These are phyloP conservation scores for Ceratotherium simum DNA, from an alignment of 2,113 vertebrate species.

Conservation along the genomic window DNA sequence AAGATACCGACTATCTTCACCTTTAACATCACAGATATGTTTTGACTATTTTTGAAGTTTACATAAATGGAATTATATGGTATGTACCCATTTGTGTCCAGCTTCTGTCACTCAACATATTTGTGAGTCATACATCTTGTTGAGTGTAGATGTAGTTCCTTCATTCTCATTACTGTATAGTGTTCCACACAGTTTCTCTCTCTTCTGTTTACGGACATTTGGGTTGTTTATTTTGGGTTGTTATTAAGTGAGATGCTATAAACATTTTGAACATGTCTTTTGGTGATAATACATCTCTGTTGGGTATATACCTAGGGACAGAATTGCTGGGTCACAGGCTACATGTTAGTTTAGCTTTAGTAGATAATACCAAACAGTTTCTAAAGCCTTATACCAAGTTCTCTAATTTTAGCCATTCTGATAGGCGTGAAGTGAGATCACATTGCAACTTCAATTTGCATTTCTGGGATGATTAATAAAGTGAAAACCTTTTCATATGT, in stretches of 20 bases:
- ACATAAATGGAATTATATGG: background rate
- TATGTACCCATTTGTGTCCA: background rate
- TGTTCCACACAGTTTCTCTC: background rate
- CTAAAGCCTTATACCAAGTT: background rate
- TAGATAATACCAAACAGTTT: background rate
- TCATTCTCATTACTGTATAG: background rate
- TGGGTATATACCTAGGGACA: background rate
- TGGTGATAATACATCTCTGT: background rate
- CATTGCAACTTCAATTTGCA: background rate
- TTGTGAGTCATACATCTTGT: background rate
- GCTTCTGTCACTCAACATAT: background rate
- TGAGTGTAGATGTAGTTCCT: background rate
- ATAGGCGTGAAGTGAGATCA: background rate
- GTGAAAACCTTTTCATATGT: background rate
- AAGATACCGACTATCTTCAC: background rate
- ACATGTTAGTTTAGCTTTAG: background rate
- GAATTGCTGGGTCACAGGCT: background rate
- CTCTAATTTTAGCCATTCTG: constrained; percentile 21
- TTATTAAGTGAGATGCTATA: constrained; percentile 9
- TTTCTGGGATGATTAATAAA: constrained; percentile 29
- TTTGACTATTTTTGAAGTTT: background rate
- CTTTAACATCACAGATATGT: background rate
- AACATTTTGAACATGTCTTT: background rate
- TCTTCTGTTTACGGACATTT: background rate
- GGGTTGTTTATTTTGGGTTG: background rate